phyloP scores from a whole-genome alignment of 2,797 vertebrate genomes.

The Toxotes lorentzi region DNA sequence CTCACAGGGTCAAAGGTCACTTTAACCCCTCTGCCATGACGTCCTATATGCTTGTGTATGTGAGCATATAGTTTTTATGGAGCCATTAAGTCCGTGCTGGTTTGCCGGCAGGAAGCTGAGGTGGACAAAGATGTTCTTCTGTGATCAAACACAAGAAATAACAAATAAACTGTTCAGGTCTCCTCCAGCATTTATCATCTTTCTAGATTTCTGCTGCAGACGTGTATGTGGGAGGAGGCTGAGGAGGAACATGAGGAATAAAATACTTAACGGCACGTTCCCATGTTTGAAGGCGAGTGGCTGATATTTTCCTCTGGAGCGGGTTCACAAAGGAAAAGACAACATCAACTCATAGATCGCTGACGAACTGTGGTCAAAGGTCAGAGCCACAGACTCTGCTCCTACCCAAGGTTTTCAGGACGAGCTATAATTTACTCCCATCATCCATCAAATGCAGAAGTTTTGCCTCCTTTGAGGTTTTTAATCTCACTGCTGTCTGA shows the following conservation, averaged over 20 bases:
- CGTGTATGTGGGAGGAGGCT: too few species aligned
- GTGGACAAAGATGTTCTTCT: slow-evolving; percentile 4
- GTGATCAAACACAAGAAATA: background rate
- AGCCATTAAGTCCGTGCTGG: background rate
- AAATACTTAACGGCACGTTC: background rate
- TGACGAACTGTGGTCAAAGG: background rate
- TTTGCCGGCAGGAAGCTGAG: background rate
- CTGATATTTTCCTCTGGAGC: background rate
- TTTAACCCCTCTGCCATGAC: slow-evolving; percentile 4
- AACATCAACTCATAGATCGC: background rate
- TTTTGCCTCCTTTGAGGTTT: slow-evolving; percentile 5
- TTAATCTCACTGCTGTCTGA: background rate
- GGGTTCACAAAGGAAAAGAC: background rate
- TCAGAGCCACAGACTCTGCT: slow-evolving; percentile 8
- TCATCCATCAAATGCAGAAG: slow-evolving; percentile 5
- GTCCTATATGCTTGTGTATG: background rate
- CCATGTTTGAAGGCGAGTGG: background rate
- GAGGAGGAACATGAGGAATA: background rate
- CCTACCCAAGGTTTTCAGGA: slow-evolving; percentile 11
- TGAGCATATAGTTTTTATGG: background rate
- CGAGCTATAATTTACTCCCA: background rate
- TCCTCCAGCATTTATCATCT: background rate
- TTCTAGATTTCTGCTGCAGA: background rate
- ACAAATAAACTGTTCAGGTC: background rate
- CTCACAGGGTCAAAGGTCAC: slow-evolving; percentile 46